Base-by-base conservation (phyloP, 2,797 vertebrate genomes). In the Rhabdophis nuchalis region DNA sequence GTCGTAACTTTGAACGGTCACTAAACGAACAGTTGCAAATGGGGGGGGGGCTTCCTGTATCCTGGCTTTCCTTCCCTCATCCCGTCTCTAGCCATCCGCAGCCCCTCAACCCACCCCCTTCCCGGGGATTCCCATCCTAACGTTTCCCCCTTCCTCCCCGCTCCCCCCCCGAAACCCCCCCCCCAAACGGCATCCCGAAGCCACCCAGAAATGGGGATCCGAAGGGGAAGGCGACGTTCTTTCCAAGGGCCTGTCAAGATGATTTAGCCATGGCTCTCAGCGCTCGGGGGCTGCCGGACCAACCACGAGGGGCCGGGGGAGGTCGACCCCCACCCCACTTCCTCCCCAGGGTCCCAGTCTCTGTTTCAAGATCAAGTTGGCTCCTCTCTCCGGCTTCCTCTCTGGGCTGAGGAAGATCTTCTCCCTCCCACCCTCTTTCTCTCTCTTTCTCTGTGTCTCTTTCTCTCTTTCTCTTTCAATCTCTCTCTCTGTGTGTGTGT, bases 311-410 rank as follows among this genome's bases (percentile, higher is more conserved):
- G 20, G 18, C 54, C 27, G 23, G n/a, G 20, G n/a, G 41, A 36
- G 12, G 32, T 27, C 50, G 1, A 10, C 13, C n/a, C 41, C 36
- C 25, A 4, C 8, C 50, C 50, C 52, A 53, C 13, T 77, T 77
- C 68, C 16, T 77, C 68, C 23, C 32, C 32, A 2, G n/a, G 61
- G 61, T 13, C 0, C 89, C 91, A 9, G 85, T 25, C 91, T 94
- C 94, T 86, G 91, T 93, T 93, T 27, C 94, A 93, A 58, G 23
- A 41, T 85, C 85, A 41, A 54, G 0, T 87, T 87, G 1, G 82
- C 7, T n/a, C n/a, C n/a, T 58, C 91, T 18, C 0, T 64, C 1
- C 29, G 6, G 12, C 52, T 52, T 52, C 52, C 9, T 29, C 60
- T 61, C 5, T 61, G 29, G 61, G 13, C 68, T 77, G 68, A 36